Evolutionary conservation across 2,797 vertebrate species (phyloP), one percentile per base, ranked within the genome.

Genomic region (Spheniscus humboldti): DNA sequence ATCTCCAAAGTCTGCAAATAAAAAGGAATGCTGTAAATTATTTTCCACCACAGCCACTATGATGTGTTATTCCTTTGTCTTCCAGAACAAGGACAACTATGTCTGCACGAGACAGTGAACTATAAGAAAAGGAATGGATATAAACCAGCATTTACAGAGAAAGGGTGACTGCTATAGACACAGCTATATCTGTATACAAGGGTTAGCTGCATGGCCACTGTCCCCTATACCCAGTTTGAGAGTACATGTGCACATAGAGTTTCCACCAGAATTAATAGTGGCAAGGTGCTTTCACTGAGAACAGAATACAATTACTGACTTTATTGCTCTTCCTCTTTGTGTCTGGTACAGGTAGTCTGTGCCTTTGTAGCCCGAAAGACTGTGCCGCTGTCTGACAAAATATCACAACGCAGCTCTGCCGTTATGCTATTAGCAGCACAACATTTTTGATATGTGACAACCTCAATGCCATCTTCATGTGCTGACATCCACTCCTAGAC

Each of bases 221-320:
- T 55, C 19, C 12, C 25, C 19, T 39, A 3, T 3, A n/a, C 0
- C 1, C 10, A 17, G 6, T 14, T 10, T n/a, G 27, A 86, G 25
- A 4, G 2, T 43, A 69, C 23, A 9, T 2, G 2, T 45, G 41
- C n/a, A 82, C 1, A 0, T 9, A n/a, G 4, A 35, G 7, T 35
- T 92, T 82, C 48, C 24, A 33, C 6, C 6, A 60, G 22, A 60
- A 82, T 56, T 68, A 56, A 67, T 1, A 80, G 24, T 18, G 17
- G 11, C 0, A 3, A 88, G n/a, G 52, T 82, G n/a, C 23, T 71
- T 50, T 27, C 88, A 60, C 30, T 50, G n/a, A 74, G 28, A 79
- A 45, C 5, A 56, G 47, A 94, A 79, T 10, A 30, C 7, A 79
- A 19, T 52, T 28, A 73, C 25, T 43, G 31, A 60, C 22, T 28